Evolutionary conservation across 2,113 vertebrate species (phyloP).

Genomic region (Python bivittatus): DNA sequence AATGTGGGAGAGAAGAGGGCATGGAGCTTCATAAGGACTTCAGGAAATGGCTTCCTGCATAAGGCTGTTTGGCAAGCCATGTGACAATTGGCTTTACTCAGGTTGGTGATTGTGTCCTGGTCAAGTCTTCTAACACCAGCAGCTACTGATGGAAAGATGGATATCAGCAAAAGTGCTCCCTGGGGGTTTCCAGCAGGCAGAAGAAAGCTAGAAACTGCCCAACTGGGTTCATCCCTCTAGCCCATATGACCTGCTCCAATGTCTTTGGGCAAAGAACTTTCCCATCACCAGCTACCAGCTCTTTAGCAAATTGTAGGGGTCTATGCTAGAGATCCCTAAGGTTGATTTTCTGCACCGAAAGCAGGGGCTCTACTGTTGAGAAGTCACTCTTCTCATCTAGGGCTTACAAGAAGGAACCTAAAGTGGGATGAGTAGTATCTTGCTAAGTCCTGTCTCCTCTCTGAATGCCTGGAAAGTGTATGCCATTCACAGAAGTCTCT

Average conservation of each 20-base stretch:
- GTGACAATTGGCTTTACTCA: not conserved
- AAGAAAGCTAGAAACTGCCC: not conserved
- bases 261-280: not conserved
- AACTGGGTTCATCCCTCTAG: not conserved
- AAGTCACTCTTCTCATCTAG: not conserved
- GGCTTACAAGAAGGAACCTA: not conserved
- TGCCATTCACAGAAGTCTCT: not conserved
- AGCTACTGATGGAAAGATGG: not conserved
- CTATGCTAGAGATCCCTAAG: not conserved
- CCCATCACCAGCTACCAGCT: not conserved
- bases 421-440: too few species aligned
- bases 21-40: not conserved
- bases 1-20: too few species aligned
- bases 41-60: not conserved
- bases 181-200: too few species aligned
- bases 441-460: not conserved
- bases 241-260: not conserved
- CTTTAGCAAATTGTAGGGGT: not conserved
- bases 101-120: not conserved
- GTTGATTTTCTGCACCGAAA: not conserved
- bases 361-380: not conserved
- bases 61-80: not conserved
- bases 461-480: not conserved
- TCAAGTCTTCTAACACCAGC: not conserved
- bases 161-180: not conserved